Evolutionary conservation across 2,888 invertebrate genomes (phyloP), one percentile per base, ranked within the genome.

Genomic region (Drosophila falleni): DNA sequence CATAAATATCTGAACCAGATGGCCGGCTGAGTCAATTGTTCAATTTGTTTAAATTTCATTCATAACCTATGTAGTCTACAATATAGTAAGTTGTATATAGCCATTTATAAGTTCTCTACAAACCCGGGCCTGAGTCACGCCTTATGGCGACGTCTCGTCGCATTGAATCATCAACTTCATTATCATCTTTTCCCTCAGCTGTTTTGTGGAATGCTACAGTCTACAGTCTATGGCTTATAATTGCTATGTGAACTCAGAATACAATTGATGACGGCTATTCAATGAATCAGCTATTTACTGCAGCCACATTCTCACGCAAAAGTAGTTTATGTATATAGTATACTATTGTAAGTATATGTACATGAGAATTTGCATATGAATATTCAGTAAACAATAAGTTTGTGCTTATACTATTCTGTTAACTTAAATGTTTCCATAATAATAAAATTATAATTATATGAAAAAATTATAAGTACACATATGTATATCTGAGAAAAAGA

Each of bases 211-310:
- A 49, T 63, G 49, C 15, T 29, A 29, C 8, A 29, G 55, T 55
- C 59, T 51, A 50, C 37, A 29, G 29, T 29, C 23, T 4, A 29
- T 54, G 37, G 67, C 54, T 64, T 50, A 65, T 71, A 85, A 89
- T 82, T 85, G 73, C 70, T 89, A 73, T 89, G 87, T 68, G 90
- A 89, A 80, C 72, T 71, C 63, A 71, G 58, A 60, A 62, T 46
- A 66, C 72, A 82, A 70, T 78, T 85, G 75, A 51, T 70, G 67
- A 58, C 63, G 47, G 60, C 49, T 63, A 59, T 50, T 58, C 66
- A 65, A 56, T 86, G 89, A 89, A 63, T 82, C 89, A 89, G 68
- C 73, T 58, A 61, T 66, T 58, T 66, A 35, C 44, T 31, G 54
- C 58, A 83, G 65, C 79, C 86, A 70, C 76, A 73, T 87, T 89